These are phyloP conservation scores for Otolemur crassicaudatus DNA, from an alignment of 2,797 vertebrate species.

Conservation along the genomic window DNA sequence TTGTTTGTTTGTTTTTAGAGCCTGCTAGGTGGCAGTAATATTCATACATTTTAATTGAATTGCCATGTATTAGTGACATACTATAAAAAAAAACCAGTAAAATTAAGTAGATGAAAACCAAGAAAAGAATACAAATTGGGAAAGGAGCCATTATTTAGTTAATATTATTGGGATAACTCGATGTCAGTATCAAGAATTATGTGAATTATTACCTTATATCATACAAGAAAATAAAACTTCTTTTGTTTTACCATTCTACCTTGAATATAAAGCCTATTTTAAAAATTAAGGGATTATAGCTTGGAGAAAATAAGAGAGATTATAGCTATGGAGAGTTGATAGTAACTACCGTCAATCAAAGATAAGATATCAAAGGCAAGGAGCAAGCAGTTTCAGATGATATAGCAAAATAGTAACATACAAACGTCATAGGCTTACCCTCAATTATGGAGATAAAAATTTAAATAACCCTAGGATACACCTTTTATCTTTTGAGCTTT, in stretches of 20 bases:
- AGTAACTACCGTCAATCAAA: neutral
- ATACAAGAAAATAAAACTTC: neutral
- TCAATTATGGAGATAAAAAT: slow-evolving; percentile 17
- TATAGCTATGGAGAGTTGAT: neutral
- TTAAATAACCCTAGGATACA: neutral
- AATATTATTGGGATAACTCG: neutral
- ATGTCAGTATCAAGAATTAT: neutral
- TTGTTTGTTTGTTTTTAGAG: too few species aligned
- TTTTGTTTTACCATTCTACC: too few species aligned
- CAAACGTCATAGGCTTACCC: neutral
- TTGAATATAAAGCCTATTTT: neutral
- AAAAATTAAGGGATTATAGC: neutral
- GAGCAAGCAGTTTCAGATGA: neutral
- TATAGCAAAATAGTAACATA: neutral
- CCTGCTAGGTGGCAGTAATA: neutral
- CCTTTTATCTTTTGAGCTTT: slow-evolving; percentile 64
- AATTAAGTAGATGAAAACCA: neutral
- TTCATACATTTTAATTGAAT: neutral
- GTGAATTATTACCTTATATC: neutral
- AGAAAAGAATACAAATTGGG: neutral
- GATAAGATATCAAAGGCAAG: neutral
- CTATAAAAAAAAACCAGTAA: neutral
- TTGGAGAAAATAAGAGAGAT: neutral
- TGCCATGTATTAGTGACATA: neutral
- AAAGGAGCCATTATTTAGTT: neutral